A percentile compares a stretch with the other conserved stretches of the same genome.
Evolutionary conservation across 1,140 invertebrate species (phyloP).

Genomic region (Caenorhabditis briggsae): DNA sequence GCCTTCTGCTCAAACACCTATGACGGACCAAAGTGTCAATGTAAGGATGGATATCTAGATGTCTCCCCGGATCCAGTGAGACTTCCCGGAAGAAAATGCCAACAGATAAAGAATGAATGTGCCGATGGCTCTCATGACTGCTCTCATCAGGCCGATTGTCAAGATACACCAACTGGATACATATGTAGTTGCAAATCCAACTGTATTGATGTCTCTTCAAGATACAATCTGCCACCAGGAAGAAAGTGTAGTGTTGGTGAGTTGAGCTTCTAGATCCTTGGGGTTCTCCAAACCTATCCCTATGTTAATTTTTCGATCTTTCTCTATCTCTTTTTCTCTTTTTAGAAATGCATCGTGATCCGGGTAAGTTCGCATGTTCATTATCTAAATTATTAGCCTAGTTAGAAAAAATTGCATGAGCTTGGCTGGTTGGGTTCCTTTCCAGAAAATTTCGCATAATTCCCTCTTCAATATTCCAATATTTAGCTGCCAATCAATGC

Average conservation of each 20-base stretch:
- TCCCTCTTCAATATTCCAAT: not conserved
- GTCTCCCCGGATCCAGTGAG: conserved; percentile 75
- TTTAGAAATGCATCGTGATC: conserved; percentile 37
- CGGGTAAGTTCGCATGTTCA: conserved; percentile 7
- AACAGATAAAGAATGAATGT: conserved; percentile 77
- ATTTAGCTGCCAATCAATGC: conserved; percentile 75
- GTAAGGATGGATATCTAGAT: conserved; percentile 69
- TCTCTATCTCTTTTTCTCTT: not conserved
- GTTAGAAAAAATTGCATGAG: not conserved
- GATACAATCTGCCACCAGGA: conserved; percentile 72
- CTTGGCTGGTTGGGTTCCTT: conserved; percentile 8
- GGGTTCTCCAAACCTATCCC: not conserved
- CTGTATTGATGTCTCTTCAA: conserved; percentile 77
- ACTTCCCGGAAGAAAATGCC: conserved; percentile 73
- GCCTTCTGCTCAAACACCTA: conserved; percentile 76
- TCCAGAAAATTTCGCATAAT: not conserved
- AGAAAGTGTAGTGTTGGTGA: conserved; percentile 74
- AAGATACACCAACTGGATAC: conserved; percentile 78
- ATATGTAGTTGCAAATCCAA: conserved; percentile 78
- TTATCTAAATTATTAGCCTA: not conserved
- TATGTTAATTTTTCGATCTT: not conserved
- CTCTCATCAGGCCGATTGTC: conserved; percentile 78
- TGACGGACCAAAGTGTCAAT: conserved; percentile 75
- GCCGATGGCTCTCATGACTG: conserved; percentile 74
- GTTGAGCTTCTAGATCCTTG: conserved; percentile 23